A percentile compares a stretch with the other conserved stretches of the same genome.
Conservation (phyloP, 2,113 vertebrate species). For the Proterorhinus semilunaris region DNA sequence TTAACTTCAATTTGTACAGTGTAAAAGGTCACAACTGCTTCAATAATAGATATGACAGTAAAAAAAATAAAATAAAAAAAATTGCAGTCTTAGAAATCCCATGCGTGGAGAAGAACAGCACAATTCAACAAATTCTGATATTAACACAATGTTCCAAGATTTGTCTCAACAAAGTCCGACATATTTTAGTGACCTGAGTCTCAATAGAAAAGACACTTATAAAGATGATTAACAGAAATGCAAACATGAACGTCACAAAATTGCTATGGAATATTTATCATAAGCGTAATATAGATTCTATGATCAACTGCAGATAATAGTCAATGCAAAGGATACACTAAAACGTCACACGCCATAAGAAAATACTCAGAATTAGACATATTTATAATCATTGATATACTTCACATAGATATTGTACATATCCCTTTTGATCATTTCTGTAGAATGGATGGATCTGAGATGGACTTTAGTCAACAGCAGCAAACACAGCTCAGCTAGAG, state of each 20-base stretch:
- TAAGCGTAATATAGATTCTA: conserved; percentile 31
- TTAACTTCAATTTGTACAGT: conserved; percentile 64
- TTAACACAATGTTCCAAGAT: neutral
- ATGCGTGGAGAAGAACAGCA: conserved; percentile 24
- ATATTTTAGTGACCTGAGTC: neutral
- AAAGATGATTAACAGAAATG: conserved; percentile 16
- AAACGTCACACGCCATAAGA: conserved; percentile 66
- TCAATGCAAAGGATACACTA: conserved; percentile 37
- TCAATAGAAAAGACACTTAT: conserved; percentile 13
- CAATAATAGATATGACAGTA: conserved; percentile 30
- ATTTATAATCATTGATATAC: conserved; percentile 12
- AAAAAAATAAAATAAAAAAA: conserved; percentile 42
- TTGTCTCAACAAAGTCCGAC: neutral
- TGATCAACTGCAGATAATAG: conserved; percentile 8
- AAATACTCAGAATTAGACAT: conserved; percentile 59
- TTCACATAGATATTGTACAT: conserved; percentile 58
- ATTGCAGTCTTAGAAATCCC: conserved; percentile 37
- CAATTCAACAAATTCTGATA: neutral
- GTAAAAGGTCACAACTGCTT: conserved; percentile 73
- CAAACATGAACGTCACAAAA: conserved; percentile 46
- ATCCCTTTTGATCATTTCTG: conserved; percentile 35
- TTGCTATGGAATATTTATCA: conserved; percentile 34
- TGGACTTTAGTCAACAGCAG: conserved; percentile 47
- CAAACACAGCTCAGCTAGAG: conserved; percentile 37
- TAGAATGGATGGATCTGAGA: conserved; percentile 36